Base-by-base conservation (phyloP, 2,797 vertebrate genomes). In the Danio kyathit region DNA sequence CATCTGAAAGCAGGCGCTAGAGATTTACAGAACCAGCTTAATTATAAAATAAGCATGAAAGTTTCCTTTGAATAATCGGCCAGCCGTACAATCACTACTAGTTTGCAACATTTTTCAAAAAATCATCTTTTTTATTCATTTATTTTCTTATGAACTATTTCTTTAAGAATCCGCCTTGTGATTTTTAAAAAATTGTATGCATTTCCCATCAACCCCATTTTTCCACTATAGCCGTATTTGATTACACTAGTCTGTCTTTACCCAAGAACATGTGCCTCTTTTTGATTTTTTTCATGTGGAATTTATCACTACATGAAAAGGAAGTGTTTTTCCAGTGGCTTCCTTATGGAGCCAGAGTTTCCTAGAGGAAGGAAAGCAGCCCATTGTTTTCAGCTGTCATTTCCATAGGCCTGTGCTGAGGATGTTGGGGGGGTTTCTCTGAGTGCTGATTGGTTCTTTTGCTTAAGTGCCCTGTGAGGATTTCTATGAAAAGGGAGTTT, bases 321-420 rank as follows among this genome's bases (percentile, higher is more conserved):
- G 86, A 82, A 83, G 88, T 89, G 63, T 88, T 81, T 81, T 75
- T 60, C 54, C 67, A 73, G 80, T 80, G 86, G 84, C 86, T 90
- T 91, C 81, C 84, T 81, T 66, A 79, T 77, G 70, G 74, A 76
- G 64, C 84, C 75, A 72, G 76, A 83, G 76, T 76, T 87, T 89
- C 90, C 88, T 89, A 89, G 86, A 86, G 91, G 64, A 89, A 89
- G 87, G 82, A 91, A 91, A 90, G 87, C 66, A 43, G 79, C 51
- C 88, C 84, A 93, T 95, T 95, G 93, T 95, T 93, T 89, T 84
- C 70, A 78, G 86, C 52, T 57, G 87, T 90, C 90, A 88, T 85
- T 84, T 60, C 75, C 29, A 17, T 82, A 93, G 92, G 90, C 85
- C n/a, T 13, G 21, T 70, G 66, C 87, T 86, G 87, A 89, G 89